Evolutionary conservation across 23 tunicate species (phyloP).

Genomic region (Halocynthia roretzi): DNA sequence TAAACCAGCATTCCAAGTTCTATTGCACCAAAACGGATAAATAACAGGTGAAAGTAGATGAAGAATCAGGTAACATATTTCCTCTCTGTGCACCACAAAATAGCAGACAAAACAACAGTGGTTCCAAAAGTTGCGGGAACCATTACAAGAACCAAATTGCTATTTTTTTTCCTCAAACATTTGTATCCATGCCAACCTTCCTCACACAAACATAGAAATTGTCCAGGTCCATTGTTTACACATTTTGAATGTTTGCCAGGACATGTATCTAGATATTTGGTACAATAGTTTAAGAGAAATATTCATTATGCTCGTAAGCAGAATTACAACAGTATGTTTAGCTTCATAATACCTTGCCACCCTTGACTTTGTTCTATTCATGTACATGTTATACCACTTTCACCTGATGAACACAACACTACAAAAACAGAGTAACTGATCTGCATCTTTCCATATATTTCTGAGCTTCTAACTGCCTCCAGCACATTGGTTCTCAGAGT

Average conservation of each 20-base stretch:
- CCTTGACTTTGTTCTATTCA: too few species aligned
- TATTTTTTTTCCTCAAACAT: constrained; percentile 21
- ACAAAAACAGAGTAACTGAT: too few species aligned
- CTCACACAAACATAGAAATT: constrained; percentile 18
- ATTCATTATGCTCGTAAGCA: background rate
- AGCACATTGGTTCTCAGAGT: too few species aligned
- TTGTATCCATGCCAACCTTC: constrained; percentile 36
- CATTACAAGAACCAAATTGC: background rate
- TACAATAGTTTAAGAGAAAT: too few species aligned
- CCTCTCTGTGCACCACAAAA: constrained; percentile 34
- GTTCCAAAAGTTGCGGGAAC: constrained; percentile 5
- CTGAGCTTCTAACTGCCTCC: too few species aligned
- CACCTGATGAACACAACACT: too few species aligned
- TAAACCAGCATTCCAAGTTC: too few species aligned
- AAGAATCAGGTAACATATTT: constrained; percentile 7
- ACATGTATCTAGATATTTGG: constrained; percentile 31
- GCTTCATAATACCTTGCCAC: too few species aligned
- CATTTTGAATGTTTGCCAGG: constrained; percentile 32
- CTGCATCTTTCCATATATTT: too few species aligned
- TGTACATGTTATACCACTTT: too few species aligned
- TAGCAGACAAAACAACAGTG: constrained; percentile 14
- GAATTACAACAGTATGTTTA: background rate
- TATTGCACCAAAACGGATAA: too few species aligned
- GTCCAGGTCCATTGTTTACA: constrained; percentile 35
- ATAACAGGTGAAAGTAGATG: too few species aligned